Percentiles rank a stretch among this genome's conserved stretches.
phyloP scores from a whole-genome alignment of 2,888 invertebrate genomes.

The Dioctria rufipes region DNA sequence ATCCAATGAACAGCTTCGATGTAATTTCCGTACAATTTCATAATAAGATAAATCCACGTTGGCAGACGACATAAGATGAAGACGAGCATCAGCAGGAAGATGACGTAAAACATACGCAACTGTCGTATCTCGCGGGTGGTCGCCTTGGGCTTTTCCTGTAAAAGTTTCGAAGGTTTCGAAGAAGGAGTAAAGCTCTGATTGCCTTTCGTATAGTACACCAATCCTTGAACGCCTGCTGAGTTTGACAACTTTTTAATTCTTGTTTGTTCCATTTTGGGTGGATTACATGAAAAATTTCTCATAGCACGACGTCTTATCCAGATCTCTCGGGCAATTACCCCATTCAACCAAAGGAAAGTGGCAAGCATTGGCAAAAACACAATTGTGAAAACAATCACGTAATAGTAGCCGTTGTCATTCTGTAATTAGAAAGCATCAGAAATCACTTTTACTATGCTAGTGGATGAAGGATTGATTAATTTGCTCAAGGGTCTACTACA shows the following conservation, averaged over 20 bases:
- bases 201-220: no score
- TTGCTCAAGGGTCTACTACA: not conserved
- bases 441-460: not conserved
- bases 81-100: slow-evolving; percentile 73
- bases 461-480: no score
- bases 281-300: slow-evolving; percentile 16
- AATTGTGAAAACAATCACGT: slow-evolving; percentile 67
- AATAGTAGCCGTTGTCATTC: slow-evolving; percentile 65
- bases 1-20: slow-evolving; percentile 70
- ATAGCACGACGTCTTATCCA: slow-evolving; percentile 71
- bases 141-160: slow-evolving; percentile 1
- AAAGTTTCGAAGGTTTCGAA: not conserved
- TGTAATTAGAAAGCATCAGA: slow-evolving; percentile 58
- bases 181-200: not conserved
- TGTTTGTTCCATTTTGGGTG: not conserved
- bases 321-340: slow-evolving; percentile 72
- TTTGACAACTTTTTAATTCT: slow-evolving; percentile 52
- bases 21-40: slow-evolving; percentile 69
- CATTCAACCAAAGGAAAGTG: slow-evolving; percentile 73
- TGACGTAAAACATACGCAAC: slow-evolving; percentile 74
- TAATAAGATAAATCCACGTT: slow-evolving; percentile 73
- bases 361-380: slow-evolving; percentile 72
- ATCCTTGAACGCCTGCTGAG: slow-evolving; percentile 13
- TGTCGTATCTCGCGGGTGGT: slow-evolving; percentile 70
- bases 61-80: slow-evolving; percentile 74